Evolutionary conservation across 2,113 vertebrate species (phyloP), one percentile per base, ranked within the genome.

Genomic region (Gallinago paraguaiae): DNA sequence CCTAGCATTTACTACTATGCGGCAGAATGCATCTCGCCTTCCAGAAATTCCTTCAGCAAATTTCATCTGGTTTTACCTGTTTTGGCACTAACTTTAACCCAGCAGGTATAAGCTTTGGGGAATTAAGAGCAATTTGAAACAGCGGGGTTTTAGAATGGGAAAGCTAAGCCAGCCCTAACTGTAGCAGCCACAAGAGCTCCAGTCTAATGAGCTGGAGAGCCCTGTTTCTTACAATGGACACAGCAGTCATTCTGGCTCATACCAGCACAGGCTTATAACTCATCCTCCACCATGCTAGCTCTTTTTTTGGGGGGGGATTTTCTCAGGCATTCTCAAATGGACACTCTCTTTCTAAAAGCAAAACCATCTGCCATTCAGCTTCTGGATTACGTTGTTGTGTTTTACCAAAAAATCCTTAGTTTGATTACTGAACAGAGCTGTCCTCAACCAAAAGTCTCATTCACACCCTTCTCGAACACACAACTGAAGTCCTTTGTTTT

Each of bases 81-180:
- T 51, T 92, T 91, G 54, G n/a, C 81, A 79, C 37, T 86, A 92
- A 77, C 46, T 81, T 83, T 33, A 87, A 91, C 45, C 50, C 87
- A 95, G 91, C 84, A 92, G 91, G 87, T 69, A 60, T 41, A 92
- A 94, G 33, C 61, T 90, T 43, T 71, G 64, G 41, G 69, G 92
- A 95, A 84, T 95, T 82, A 94, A 72, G 22, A 74, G 59, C 53
- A 76, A 90, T 94, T 96, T 91, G 88, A 82, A 91, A 6, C 89
- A 95, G 93, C 67, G 85, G 67, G 78, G 41, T 57, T 94, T 85
- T 82, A 72, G 84, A 92, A 91, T 10, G 28, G 39, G 89, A 93
- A 93, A 89, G 53, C 41, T 82, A 79, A 79, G 78, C 27, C 70
- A 94, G 57, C 45, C 48, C 70, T 48, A 68, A 86, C 74, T 56